Percentiles rank a stretch among this genome's conserved stretches.
phyloP scores from a whole-genome alignment of 2,888 invertebrate species.

The Patella ulyssiponensis region DNA sequence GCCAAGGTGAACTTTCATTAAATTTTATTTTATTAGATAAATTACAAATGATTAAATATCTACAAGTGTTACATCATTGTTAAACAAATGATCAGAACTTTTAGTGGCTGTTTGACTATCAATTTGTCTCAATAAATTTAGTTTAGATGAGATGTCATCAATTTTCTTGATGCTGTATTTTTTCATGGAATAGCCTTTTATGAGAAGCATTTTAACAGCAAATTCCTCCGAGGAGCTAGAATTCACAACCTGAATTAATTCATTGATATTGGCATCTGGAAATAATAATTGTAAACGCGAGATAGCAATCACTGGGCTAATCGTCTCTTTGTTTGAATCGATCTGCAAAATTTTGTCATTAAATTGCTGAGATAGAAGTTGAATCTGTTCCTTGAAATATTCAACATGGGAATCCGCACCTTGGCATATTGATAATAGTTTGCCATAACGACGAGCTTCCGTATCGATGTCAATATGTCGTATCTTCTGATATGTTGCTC shows the following conservation, averaged over 20 bases:
- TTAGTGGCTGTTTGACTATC: too few relatives aligned
- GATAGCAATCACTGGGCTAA: conserved; percentile 43
- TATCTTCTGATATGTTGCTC: conserved; percentile 35
- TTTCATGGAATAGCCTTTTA: conserved; percentile 48
- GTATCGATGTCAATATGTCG: conserved; percentile 42
- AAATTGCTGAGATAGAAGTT: conserved; percentile 28
- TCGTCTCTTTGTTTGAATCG: conserved; percentile 12
- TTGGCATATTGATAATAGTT: conserved; percentile 25
- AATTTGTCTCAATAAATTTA: too few relatives aligned
- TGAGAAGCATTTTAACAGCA: conserved; percentile 48
- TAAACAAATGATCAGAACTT: too few relatives aligned
- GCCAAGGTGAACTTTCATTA: too few relatives aligned
- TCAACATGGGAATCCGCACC: conserved; percentile 44
- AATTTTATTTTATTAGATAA: too few relatives aligned
- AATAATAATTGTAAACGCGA: conserved; percentile 52
- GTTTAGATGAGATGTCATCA: too few relatives aligned
- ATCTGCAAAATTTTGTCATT: conserved; percentile 32
- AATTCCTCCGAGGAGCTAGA: conserved; percentile 45
- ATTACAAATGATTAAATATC: too few relatives aligned
- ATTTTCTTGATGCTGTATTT: conserved; percentile 15
- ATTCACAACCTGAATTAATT: conserved; percentile 37
- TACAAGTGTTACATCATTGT: too few relatives aligned
- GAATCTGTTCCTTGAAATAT: conserved; percentile 33
- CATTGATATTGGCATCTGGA: conserved; percentile 43
- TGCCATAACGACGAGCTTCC: conserved; percentile 42